These are phyloP conservation scores for Gambusia yucatana DNA, from an alignment of 2,797 vertebrate genomes.

Conservation along the genomic window DNA sequence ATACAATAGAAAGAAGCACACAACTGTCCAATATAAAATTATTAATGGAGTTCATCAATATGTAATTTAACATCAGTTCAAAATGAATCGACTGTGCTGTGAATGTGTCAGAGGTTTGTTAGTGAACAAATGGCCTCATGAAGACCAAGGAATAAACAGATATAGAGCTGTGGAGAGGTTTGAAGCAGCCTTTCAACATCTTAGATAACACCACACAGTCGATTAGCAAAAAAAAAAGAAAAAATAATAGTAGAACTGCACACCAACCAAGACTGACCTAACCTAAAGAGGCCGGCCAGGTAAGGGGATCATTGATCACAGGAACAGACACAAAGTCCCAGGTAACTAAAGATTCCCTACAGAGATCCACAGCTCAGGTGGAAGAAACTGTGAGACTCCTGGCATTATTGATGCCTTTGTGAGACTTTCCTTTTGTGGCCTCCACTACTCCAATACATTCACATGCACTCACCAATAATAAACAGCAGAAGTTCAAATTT, in stretches of 20 bases:
- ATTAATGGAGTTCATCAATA: not conserved
- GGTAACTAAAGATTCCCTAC: not conserved
- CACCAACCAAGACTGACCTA: not conserved
- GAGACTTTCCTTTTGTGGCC: not conserved
- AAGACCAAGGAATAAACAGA: not conserved
- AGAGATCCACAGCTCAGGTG: not conserved
- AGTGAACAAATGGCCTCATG: not conserved
- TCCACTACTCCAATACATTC: not conserved
- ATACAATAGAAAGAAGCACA: not conserved
- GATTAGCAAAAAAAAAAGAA: not conserved
- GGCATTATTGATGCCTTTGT: not conserved
- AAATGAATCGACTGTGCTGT: not conserved
- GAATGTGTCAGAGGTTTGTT: not conserved
- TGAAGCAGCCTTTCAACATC: not conserved
- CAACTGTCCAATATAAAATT: not conserved
- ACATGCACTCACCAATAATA: not conserved
- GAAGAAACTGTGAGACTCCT: not conserved
- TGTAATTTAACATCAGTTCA: not conserved
- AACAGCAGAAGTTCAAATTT: not conserved
- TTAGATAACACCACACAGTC: not conserved
- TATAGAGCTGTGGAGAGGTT: not conserved
- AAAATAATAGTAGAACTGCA: not conserved
- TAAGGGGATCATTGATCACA: not conserved
- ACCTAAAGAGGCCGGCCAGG: not conserved
- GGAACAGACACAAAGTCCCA: not conserved